Conservation (phyloP, 1,140 invertebrate species). For the Diabrotica undecimpunctata region DNA sequence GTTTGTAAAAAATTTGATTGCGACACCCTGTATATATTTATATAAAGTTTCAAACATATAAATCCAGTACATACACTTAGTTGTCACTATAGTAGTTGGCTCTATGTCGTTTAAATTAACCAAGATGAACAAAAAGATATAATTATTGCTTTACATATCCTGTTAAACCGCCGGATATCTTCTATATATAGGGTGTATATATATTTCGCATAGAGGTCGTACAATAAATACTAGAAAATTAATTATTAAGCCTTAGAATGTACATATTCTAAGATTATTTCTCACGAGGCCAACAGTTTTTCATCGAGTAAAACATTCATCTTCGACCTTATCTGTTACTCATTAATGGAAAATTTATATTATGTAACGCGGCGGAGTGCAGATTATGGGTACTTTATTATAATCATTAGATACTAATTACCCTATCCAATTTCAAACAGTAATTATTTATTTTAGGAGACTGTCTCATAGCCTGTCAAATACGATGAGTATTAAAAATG, state of each 20-base stretch:
- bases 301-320: not conserved
- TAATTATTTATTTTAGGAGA: not conserved
- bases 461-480: too few relatives aligned
- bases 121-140: not conserved
- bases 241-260: not conserved
- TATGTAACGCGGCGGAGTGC: not conserved
- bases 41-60: too few relatives aligned
- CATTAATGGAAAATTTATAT: slow-evolving; percentile 3
- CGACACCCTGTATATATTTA: too few relatives aligned
- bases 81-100: not conserved
- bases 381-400: not conserved
- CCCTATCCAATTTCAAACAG: not conserved
- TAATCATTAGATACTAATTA: not conserved
- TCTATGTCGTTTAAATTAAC: not conserved
- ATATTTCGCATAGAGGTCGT: slow-evolving; percentile 2
- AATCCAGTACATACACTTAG: too few relatives aligned
- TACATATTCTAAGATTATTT: slow-evolving; percentile 1
- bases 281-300: slow-evolving; percentile 1
- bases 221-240: not conserved
- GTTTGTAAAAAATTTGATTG: too few relatives aligned
- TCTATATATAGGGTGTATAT: not conserved
- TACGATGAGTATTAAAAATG: too few relatives aligned
- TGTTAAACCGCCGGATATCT: not conserved
- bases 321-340: not conserved
- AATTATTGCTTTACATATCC: not conserved